A percentile compares a stretch with the other conserved stretches of the same genome.
phyloP scores from a whole-genome alignment of 2,888 invertebrate species.

The Drosophila pullipes region DNA sequence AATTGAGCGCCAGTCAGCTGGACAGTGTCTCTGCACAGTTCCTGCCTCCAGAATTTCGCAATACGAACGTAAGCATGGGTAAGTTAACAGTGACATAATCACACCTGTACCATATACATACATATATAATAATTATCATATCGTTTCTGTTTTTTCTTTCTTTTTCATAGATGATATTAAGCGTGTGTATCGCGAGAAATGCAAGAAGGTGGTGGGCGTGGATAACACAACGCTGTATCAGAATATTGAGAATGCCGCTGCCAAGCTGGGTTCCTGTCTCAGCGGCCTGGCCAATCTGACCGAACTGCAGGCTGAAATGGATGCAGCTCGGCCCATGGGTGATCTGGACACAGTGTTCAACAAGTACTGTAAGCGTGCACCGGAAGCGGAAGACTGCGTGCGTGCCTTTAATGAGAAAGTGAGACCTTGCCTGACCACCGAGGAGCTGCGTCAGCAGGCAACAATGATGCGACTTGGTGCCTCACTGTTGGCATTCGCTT shows the following conservation, averaged over 20 bases:
- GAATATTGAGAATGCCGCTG: conserved; percentile 86
- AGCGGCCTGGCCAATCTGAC: conserved; percentile 87
- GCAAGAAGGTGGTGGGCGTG: conserved; percentile 87
- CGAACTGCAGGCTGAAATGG: conserved; percentile 88
- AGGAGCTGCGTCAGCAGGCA: conserved; percentile 88
- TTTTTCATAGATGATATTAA: conserved; percentile 86
- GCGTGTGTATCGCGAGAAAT: conserved; percentile 88
- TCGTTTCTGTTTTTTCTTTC: background rate
- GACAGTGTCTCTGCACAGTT: conserved; percentile 77
- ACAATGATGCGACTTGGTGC: conserved; percentile 89
- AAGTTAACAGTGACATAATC: conserved; percentile 39
- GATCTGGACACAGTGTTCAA: conserved; percentile 90
- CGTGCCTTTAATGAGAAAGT: conserved; percentile 87
- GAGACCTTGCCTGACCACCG: conserved; percentile 88
- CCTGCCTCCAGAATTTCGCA: conserved; percentile 77
- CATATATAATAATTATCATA: background rate
- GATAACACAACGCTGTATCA: conserved; percentile 87
- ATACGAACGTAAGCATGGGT: conserved; percentile 79
- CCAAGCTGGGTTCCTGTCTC: conserved; percentile 87
- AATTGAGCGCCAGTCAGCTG: conserved; percentile 58
- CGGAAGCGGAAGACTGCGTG: conserved; percentile 86
- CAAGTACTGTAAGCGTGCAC: conserved; percentile 89
- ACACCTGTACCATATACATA: background rate
- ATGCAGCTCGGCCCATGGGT: conserved; percentile 89
- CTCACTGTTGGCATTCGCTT: conserved; percentile 90